These are phyloP conservation scores for Mola mola DNA, from an alignment of 2,113 vertebrate genomes.

Conservation along the genomic window DNA sequence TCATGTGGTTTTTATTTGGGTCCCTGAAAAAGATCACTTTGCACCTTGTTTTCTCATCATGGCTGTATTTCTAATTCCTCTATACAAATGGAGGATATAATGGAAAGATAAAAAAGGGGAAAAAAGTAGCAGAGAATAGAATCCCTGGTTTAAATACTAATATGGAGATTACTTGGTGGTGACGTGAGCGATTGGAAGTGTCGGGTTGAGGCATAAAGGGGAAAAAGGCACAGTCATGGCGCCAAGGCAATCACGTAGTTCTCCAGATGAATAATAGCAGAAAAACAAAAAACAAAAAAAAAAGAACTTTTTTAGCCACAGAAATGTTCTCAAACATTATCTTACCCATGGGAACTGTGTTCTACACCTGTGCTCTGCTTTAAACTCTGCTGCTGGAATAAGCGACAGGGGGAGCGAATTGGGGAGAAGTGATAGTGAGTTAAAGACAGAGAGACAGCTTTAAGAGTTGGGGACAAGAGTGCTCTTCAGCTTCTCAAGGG, in stretches of 20 bases:
- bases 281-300: constrained; percentile 53
- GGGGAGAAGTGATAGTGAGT: constrained; percentile 58
- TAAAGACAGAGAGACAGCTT: constrained; percentile 60
- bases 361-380: constrained; percentile 72
- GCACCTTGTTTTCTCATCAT: constrained; percentile 88
- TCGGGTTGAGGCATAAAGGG: constrained; percentile 50
- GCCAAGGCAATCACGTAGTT: constrained; percentile 60
- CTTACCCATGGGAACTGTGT: constrained; percentile 54
- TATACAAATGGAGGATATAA: constrained; percentile 61
- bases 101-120: constrained; percentile 59
- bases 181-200: constrained; percentile 63
- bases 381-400: constrained; percentile 54
- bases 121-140: constrained; percentile 56
- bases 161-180: constrained; percentile 69
- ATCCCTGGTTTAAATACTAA: constrained; percentile 66
- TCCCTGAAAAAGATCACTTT: constrained; percentile 84
- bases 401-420: constrained; percentile 31
- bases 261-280: constrained; percentile 50
- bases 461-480: constrained; percentile 70
- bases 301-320: constrained; percentile 50
- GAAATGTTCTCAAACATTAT: constrained; percentile 71
- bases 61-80: constrained; percentile 58
- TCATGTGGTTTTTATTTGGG: constrained; percentile 85
- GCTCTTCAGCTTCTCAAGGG: constrained; percentile 75
- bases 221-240: constrained; percentile 60